phyloP scores from a whole-genome alignment of 2,888 invertebrate genomes.

The Orgyia antiqua region DNA sequence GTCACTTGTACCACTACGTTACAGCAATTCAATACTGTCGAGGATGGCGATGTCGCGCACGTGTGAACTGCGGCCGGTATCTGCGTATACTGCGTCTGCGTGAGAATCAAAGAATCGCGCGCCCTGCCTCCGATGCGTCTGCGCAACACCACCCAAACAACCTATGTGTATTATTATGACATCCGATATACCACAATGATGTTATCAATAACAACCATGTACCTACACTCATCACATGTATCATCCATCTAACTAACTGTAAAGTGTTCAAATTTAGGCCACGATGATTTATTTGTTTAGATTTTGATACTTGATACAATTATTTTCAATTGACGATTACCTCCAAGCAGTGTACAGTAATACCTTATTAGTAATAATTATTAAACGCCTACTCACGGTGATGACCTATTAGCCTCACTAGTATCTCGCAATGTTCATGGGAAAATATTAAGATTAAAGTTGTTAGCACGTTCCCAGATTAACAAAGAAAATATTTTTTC shows the following conservation, averaged over 20 bases:
- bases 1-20: constrained; percentile 31
- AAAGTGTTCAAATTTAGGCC: neutral
- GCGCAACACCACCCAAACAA: constrained; percentile 37
- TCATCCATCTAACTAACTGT: neutral
- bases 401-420: neutral
- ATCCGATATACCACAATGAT: constrained; percentile 19
- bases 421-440: neutral
- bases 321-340: neutral
- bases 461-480: neutral
- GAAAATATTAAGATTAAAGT: neutral
- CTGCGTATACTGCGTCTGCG: constrained; percentile 45
- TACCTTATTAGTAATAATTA: neutral
- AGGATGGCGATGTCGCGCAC: constrained; percentile 28
- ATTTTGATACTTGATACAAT: neutral
- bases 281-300: too few relatives aligned
- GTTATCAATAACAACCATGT: constrained; percentile 10
- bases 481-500: neutral
- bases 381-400: neutral
- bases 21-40: constrained; percentile 21
- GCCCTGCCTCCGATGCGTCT: constrained; percentile 17
- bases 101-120: constrained; percentile 32
- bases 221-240: neutral
- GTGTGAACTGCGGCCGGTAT: constrained; percentile 40
- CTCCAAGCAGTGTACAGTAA: neutral
- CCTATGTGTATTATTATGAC: constrained; percentile 29